Base-by-base conservation (phyloP, 2,888 invertebrate genomes). In the Carpatolechia fugitivella region DNA sequence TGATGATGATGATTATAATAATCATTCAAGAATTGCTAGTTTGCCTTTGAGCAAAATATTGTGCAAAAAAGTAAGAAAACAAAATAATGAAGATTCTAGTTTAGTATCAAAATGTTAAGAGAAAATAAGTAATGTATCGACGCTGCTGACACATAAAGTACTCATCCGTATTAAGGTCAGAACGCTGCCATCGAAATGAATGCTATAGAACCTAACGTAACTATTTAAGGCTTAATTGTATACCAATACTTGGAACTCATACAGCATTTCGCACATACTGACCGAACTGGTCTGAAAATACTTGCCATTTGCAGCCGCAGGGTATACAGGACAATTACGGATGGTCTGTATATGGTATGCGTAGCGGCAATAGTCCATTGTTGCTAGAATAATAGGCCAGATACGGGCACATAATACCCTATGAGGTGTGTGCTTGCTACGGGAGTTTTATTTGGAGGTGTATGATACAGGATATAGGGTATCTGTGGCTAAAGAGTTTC, bases 321-420 rank as follows among this genome's bases (percentile, higher is more conserved):
- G 47, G 47, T 47, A 31, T 47, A 47, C 31, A 31, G 16, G 47
- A 47, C 47, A 47, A 47, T 47, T 47, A 47, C 31, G 31, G 31
- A 1, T 30, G 13, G 31, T 14, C 47, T 44, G 29, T 47, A 47
- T 47, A 47, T 14, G 47, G 47, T 31, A 11, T 30, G 31, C 30
- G 47, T 31, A 47, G 31, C 30, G 47, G 31, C 44, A 29, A 31
- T 30, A 14, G 13, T 30, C 47, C 47, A 47, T 47, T 47, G 47
- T 47, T 47, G 47, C 24, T 31, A 16, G 47, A 13, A 47, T 47
- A 47, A 47, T 31, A 31, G 47, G 30, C 31, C 47, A 30, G 47
- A 31, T 31, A 31, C 47, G 31, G 47, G 30, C 47, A 31, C 47
- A 47, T 47, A 47, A 24, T 47, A 31, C 47, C 47, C 47, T 47